Evolutionary conservation across 2,888 invertebrate genomes (phyloP), one percentile per base, ranked within the genome.

Genomic region (Pollenia amentaria): DNA sequence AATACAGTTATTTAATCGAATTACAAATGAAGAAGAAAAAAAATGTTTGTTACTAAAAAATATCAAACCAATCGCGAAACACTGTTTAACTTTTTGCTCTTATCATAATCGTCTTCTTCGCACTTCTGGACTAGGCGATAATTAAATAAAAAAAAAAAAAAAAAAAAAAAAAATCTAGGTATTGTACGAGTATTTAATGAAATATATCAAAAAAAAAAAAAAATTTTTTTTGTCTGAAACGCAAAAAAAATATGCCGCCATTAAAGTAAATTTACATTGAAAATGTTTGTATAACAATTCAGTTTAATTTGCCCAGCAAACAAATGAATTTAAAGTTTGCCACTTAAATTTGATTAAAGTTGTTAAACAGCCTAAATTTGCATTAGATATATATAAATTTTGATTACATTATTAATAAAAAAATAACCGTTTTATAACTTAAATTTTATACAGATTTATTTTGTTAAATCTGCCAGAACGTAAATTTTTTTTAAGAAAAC

Each of bases 191-290:
- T 38, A 64, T 51, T 44, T 55, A 55, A 65, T 53, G 9, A 42
- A 53, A 55, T 44, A 16, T 48, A 69, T 1, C 40, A 69, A 67
- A 67, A 29, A 9, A 48, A 48, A 67, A 69, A 67, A 67, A 29
- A 42, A 44, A 14, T 40, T 42, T 9, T 62, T 53, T 60, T 78
- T 69, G 79, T 40, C 75, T 75, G 53, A 53, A 51, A 75, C 84
- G 79, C 79, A 84, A 80, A 84, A 76, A 64, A 53, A 53, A 62
- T 46, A 53, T 60, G 72, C 48, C 46, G 64, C 16, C 72, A 46
- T 46, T 44, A 29, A 51, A 40, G n/a, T 38, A 48, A 48, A 60
- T 72, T 53, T 42, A 72, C 55, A 72, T 44, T 4, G 9, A 69
- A 57, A 64, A 51, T 62, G 62, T 76, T 76, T 64, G 62, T 53